Conservation (phyloP, 2,113 vertebrate species). For the Genyomyrus donnyi region DNA sequence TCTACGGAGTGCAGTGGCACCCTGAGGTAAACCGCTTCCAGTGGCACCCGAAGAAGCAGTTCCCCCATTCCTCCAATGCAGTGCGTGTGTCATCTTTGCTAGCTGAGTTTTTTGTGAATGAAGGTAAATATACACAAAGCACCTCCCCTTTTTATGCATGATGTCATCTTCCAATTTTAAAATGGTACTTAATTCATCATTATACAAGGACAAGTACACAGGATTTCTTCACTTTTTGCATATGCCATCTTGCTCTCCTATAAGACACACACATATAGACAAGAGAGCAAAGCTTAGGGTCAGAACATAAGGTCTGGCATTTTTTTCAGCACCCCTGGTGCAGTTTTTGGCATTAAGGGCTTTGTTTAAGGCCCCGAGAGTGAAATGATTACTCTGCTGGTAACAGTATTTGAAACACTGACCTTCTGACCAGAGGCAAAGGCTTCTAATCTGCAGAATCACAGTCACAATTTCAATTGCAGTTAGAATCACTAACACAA, state of each 20-base stretch:
- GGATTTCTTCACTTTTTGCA: not conserved
- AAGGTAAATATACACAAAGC: conserved; percentile 51
- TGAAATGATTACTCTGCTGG: not conserved
- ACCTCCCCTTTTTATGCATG: not conserved
- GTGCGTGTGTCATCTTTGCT: conserved; percentile 54
- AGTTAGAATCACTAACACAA: not conserved
- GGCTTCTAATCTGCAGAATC: not conserved
- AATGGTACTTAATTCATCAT: not conserved
- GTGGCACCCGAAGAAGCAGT: conserved; percentile 48
- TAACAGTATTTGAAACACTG: not conserved
- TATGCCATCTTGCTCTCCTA: not conserved
- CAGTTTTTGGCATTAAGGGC: not conserved
- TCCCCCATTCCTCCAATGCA: conserved; percentile 61
- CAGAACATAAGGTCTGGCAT: not conserved
- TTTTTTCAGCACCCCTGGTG: not conserved
- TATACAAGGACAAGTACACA: not conserved
- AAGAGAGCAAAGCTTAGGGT: not conserved
- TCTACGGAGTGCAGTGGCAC: conserved; percentile 75
- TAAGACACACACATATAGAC: not conserved
- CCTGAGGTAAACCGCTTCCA: conserved; percentile 69
- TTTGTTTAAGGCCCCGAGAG: not conserved
- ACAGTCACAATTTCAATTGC: not conserved
- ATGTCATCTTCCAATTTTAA: not conserved
- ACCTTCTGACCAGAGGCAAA: not conserved
- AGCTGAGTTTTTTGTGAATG: conserved; percentile 61